phyloP scores from a whole-genome alignment of 2,888 invertebrate species.

The Melanchra persicariae region DNA sequence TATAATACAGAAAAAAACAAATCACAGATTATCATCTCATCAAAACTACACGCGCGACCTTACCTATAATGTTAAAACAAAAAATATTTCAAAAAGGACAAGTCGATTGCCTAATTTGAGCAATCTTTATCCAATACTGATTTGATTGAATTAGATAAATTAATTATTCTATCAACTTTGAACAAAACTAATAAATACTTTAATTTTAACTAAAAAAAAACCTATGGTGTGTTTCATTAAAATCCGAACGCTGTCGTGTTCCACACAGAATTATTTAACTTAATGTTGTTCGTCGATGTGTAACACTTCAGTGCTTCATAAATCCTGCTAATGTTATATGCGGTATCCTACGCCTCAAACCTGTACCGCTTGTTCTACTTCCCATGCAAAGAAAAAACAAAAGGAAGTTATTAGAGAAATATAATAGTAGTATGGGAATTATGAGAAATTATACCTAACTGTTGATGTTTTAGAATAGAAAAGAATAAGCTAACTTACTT shows the following conservation, averaged over 20 bases:
- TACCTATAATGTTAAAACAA: background rate
- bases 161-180: too few species aligned
- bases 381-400: constrained; percentile 53
- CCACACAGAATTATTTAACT: constrained; percentile 6
- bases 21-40: background rate
- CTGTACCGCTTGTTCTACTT: constrained; percentile 59
- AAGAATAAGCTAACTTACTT: constrained; percentile 18
- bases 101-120: background rate
- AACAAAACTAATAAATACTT: background rate
- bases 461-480: constrained; percentile 44
- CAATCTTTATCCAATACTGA: background rate
- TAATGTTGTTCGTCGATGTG: constrained; percentile 26
- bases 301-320: constrained; percentile 33
- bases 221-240: background rate
- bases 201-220: background rate
- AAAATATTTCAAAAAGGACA: too few species aligned
- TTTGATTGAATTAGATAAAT: background rate
- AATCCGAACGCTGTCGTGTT: constrained; percentile 22
- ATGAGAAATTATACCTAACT: constrained; percentile 54
- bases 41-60: background rate
- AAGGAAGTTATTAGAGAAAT: constrained; percentile 54
- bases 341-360: constrained; percentile 33
- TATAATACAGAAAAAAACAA: background rate
- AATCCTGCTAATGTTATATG: constrained; percentile 34
- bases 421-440: constrained; percentile 51